Conservation (phyloP, 2,888 invertebrate genomes). For the Caradrina clavipalpis region DNA sequence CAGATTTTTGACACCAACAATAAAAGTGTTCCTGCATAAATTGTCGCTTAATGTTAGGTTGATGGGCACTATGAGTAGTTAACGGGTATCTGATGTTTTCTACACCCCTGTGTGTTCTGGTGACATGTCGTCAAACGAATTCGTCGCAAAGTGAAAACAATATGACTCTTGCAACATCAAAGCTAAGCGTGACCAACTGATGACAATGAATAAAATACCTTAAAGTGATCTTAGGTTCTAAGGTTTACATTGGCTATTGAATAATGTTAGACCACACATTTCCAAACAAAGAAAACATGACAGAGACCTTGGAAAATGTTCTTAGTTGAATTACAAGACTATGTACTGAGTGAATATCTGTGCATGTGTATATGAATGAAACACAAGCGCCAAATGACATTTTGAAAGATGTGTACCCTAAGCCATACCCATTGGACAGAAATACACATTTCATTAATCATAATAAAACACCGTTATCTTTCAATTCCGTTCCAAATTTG, state of each 20-base stretch:
- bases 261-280: slow-evolving; percentile 23
- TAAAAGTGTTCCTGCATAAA: too few species aligned
- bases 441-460: slow-evolving; percentile 65
- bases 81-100: too few species aligned
- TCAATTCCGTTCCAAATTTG: slow-evolving; percentile 44
- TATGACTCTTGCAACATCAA: slow-evolving; percentile 42
- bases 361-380: slow-evolving; percentile 56
- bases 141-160: slow-evolving; percentile 7
- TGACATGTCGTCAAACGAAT: too few species aligned
- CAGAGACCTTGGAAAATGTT: slow-evolving; percentile 15
- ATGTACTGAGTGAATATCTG: slow-evolving; percentile 42
- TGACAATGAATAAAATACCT: slow-evolving; percentile 41
- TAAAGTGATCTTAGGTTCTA: slow-evolving; percentile 26
- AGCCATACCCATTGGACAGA: slow-evolving; percentile 83
- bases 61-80: too few species aligned
- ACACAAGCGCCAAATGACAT: slow-evolving; percentile 66
- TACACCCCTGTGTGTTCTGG: too few species aligned
- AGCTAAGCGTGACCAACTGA: slow-evolving; percentile 41
- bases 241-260: slow-evolving; percentile 21
- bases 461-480: slow-evolving; percentile 42
- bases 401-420: slow-evolving; percentile 90
- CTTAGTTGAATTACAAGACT: slow-evolving; percentile 9
- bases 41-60: too few species aligned
- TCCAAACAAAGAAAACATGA: slow-evolving; percentile 22
- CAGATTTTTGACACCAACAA: too few species aligned